Conservation (phyloP, 92 coral and sea anemone species). For the Phymanthus crucifer region DNA sequence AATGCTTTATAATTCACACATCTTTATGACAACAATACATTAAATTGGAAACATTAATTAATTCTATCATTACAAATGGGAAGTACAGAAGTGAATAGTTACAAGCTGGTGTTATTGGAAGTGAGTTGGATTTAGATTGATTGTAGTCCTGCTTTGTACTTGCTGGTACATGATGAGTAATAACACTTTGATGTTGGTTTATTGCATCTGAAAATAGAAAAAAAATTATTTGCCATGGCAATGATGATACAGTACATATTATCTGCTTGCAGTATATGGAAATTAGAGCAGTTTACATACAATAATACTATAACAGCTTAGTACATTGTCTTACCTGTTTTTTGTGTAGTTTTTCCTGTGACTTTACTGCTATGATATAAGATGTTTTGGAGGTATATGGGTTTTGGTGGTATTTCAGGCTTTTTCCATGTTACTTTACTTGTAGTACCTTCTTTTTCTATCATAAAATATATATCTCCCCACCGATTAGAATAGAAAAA, state of each 20-base stretch:
- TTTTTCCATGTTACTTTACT: background rate
- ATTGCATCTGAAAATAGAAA: background rate
- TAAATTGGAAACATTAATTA: no score
- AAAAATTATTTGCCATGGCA: no score
- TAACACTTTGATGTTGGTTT: background rate
- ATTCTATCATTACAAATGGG: no score
- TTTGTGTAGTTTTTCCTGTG: background rate
- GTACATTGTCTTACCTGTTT: background rate
- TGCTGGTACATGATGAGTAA: background rate
- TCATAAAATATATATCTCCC: constrained; percentile 2
- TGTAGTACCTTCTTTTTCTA: background rate
- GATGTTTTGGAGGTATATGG: constrained; percentile 28
- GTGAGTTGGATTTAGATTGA: background rate
- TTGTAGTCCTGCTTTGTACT: background rate
- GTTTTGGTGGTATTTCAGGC: constrained; percentile 10
- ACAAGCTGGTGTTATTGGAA: constrained; percentile 2
- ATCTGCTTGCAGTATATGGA: no score
- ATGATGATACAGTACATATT: no score
- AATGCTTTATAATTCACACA: no score
- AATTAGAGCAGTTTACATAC: no score
- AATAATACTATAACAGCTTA: background rate
- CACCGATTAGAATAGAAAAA: background rate
- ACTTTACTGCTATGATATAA: background rate
- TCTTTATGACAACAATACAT: no score
- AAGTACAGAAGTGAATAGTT: no score